Base-by-base conservation (phyloP, 2,888 invertebrate genomes). In the Eupelmus urozonus region DNA sequence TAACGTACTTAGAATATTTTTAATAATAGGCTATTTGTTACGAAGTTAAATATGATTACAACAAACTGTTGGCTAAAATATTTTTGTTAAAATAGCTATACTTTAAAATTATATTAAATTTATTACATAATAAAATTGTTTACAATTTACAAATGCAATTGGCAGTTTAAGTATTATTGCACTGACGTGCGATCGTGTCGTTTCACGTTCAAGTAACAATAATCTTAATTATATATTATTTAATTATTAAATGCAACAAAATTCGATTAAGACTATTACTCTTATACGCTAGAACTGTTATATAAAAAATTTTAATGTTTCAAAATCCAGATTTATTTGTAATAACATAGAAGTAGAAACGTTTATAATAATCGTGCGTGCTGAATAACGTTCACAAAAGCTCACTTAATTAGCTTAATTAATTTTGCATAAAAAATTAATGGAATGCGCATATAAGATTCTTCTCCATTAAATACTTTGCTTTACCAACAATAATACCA, bases 111-210 rank as follows among this genome's bases (percentile, higher is more conserved):
- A 78, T 25, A 69, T 27, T 63, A 78, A 53, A 25, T 63, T 78
- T 78, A 78, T 73, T 78, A 78, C 51, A 73, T 57, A 62, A 69
- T 65, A 71, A 60, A 57, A 59, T 73, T 79, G 79, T 77, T 75
- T 74, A 80, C 70, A 80, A 80, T 80, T 75, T 80, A 80, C 80
- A 80, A 80, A 77, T 77, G 75, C 80, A 67, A 60, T 70, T 76
- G 80, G 80, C 73, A 76, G 76, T 76, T 72, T 62, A 55, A 60
- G 60, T 16, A 59, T 63, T 76, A 65, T 73, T 65, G 42, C 69
- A 73, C 65, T 55, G 69, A 76, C 55, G 20, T 62, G 76, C 72
- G 67, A 42, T 76, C n/a, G n/a, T n/a, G n/a, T 79, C 18, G 40
- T 13, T 70, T 53, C 25, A 20, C 4, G 49, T 71, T n/a, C 23